These are phyloP conservation scores for Diadumene lineata DNA, from an alignment of 92 coral and sea anemone genomes.

Conservation along the genomic window DNA sequence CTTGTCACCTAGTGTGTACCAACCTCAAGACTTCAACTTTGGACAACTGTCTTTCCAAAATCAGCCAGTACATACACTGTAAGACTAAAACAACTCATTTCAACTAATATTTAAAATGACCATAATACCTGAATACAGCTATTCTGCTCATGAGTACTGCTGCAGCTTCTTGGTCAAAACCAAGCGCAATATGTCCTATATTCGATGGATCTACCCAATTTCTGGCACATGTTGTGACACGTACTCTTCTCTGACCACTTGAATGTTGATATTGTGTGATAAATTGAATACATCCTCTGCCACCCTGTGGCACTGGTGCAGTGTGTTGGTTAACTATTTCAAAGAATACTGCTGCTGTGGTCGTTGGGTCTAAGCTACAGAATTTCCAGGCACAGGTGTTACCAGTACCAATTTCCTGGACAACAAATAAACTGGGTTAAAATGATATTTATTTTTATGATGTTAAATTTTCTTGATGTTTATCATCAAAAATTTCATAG, in stretches of 20 bases:
- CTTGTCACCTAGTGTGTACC: too few species aligned
- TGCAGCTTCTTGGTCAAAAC: slow-evolving; percentile 85
- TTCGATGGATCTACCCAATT: slow-evolving; percentile 94
- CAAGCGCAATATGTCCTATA: slow-evolving; percentile 80
- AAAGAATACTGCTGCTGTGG: slow-evolving; percentile 83
- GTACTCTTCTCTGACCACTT: slow-evolving; percentile 97
- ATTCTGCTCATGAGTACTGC: slow-evolving; percentile 93
- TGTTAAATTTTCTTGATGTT: too few species aligned
- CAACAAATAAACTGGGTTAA: not conserved
- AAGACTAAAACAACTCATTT: too few species aligned
- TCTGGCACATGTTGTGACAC: slow-evolving; percentile 97
- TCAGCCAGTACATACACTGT: too few species aligned
- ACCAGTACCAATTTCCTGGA: slow-evolving; percentile 96
- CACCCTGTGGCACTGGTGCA: slow-evolving; percentile 98
- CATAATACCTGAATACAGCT: slow-evolving; percentile 75
- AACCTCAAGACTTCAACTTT: too few species aligned
- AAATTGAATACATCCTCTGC: slow-evolving; percentile 91
- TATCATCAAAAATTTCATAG: too few species aligned
- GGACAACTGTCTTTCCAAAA: too few species aligned
- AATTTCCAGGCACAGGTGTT: slow-evolving; percentile 97
- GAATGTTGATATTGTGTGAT: slow-evolving; percentile 98
- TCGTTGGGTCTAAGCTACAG: slow-evolving; percentile 86
- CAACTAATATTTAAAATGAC: too few species aligned
- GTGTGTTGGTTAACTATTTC: slow-evolving; percentile 99
- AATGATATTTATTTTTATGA: not conserved